Percentiles rank a stretch among this genome's conserved stretches.
These are phyloP conservation scores for Prietella phreatophila DNA, from an alignment of 2,113 vertebrate species.

Conservation along the genomic window DNA sequence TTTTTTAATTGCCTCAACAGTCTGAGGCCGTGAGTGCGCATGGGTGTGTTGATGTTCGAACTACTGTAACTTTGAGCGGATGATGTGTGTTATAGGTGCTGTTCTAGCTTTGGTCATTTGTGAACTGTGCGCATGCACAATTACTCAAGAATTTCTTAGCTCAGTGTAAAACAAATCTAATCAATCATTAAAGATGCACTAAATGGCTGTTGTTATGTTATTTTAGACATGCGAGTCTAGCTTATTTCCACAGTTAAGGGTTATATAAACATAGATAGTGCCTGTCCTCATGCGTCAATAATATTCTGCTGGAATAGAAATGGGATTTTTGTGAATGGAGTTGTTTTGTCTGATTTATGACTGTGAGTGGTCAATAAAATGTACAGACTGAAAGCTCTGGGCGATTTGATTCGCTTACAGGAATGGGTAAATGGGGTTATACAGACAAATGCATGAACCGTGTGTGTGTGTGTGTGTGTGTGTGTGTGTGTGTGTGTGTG, in stretches of 20 bases:
- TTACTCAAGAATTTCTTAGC: not conserved
- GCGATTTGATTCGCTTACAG: not conserved
- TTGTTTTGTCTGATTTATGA: not conserved
- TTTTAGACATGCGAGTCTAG: not conserved
- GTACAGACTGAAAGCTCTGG: not conserved
- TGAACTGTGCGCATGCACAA: not conserved
- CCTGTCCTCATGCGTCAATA: not conserved
- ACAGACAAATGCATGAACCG: not conserved
- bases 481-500: too few relatives aligned
- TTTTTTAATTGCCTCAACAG: too few relatives aligned
- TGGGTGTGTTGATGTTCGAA: not conserved
- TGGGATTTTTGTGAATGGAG: not conserved
- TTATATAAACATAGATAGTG: not conserved
- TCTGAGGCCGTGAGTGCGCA: not conserved
- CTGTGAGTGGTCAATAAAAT: not conserved
- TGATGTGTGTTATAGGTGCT: not conserved
- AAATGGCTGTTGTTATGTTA: not conserved
- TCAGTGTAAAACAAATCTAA: too few relatives aligned
- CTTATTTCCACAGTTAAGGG: not conserved
- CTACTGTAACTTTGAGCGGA: not conserved
- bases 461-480: not conserved
- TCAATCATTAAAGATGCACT: not conserved
- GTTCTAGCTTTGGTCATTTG: not conserved
- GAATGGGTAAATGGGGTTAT: not conserved
- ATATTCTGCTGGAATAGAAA: not conserved